Conservation (phyloP, 2,797 vertebrate species). For the Zalophus californianus region DNA sequence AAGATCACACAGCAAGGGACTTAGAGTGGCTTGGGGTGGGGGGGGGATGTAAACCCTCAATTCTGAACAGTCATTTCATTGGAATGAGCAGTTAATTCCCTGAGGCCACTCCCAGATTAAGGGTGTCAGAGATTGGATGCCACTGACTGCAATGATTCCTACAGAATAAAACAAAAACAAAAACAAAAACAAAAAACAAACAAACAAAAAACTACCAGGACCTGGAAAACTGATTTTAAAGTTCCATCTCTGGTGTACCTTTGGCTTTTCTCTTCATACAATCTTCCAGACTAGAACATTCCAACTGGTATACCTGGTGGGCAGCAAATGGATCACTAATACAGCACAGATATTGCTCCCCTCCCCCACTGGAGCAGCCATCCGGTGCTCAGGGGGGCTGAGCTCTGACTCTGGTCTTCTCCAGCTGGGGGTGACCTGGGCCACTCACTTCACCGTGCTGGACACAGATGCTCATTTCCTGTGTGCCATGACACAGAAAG, state of each 20-base stretch:
- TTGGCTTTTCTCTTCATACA: not conserved
- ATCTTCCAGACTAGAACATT: not conserved
- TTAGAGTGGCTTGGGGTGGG: not conserved
- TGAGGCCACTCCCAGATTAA: not conserved
- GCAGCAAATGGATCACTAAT: not conserved
- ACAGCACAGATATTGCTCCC: not conserved
- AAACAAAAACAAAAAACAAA: not conserved
- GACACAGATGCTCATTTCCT: not conserved
- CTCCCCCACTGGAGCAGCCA: not conserved
- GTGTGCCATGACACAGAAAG: not conserved
- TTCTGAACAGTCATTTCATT: not conserved
- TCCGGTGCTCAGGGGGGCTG: not conserved
- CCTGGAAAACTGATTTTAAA: not conserved
- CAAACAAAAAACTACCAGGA: not conserved
- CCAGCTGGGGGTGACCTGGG: not conserved
- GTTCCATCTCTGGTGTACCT: not conserved
- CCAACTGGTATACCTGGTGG: not conserved
- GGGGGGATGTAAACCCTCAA: not conserved
- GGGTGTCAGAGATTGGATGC: not conserved
- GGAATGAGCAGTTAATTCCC: not conserved
- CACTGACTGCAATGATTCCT: not conserved
- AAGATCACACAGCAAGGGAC: not conserved
- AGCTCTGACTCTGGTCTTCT: not conserved
- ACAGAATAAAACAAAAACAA: not conserved
- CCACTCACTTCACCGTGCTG: not conserved